phyloP scores from a whole-genome alignment of 2,113 vertebrate species.

The Casuarius casuarius region DNA sequence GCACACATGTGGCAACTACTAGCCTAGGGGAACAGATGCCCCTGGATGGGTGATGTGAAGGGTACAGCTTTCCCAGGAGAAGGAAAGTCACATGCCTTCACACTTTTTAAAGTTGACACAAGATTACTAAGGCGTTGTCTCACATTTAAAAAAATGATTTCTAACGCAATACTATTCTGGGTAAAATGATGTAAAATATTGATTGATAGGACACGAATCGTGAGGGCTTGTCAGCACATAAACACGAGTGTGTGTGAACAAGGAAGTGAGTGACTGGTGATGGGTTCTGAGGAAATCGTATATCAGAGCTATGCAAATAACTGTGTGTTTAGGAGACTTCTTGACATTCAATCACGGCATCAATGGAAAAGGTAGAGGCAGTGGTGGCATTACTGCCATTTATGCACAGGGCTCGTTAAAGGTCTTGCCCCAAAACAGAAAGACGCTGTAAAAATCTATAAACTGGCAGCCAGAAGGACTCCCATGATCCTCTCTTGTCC shows the following conservation, averaged over 20 bases:
- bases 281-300: neutral
- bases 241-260: neutral
- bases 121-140: neutral
- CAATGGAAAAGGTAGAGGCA: neutral
- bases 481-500: neutral
- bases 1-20: neutral
- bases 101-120: neutral
- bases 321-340: fast-evolving
- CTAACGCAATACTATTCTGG: neutral
- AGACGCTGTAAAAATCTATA: neutral
- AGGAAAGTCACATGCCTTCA: neutral
- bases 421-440: neutral
- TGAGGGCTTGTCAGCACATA: neutral
- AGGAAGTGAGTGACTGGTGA: neutral
- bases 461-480: neutral
- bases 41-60: neutral
- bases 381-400: neutral
- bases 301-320: neutral
- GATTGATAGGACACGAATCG: neutral
- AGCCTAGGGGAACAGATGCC: neutral
- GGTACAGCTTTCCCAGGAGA: neutral
- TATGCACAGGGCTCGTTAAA: neutral
- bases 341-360: fast-evolving
- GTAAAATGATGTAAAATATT: neutral
- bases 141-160: neutral